A percentile compares a stretch with the other conserved stretches of the same genome.
Evolutionary conservation across 2,888 invertebrate genomes (phyloP).

Genomic region (Megalurothrips usitatus): DNA sequence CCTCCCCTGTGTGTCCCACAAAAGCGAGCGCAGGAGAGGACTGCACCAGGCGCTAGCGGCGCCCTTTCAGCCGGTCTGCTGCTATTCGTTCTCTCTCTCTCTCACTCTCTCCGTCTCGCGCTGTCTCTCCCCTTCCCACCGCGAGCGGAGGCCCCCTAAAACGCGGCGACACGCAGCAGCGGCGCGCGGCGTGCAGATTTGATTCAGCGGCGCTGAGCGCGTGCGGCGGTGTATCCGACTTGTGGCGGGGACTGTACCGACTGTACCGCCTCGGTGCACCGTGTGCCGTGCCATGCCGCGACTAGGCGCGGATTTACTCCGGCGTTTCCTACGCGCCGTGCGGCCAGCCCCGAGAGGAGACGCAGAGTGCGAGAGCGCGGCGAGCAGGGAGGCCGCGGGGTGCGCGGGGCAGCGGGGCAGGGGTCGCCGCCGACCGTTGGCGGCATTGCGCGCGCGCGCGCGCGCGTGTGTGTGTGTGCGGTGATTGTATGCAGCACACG

Average conservation of each 20-base stretch:
- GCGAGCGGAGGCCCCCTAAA: too few species aligned
- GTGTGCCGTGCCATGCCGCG: too few species aligned
- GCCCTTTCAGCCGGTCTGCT: too few species aligned
- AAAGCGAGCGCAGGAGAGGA: neutral
- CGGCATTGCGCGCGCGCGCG: neutral
- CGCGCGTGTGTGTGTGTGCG: neutral
- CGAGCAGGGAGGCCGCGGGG: slow-evolving; percentile 31
- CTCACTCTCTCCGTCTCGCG: slow-evolving; percentile 31
- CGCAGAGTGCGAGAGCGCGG: slow-evolving; percentile 31
- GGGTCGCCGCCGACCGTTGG: neutral
- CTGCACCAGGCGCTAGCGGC: too few species aligned
- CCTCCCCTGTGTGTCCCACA: neutral
- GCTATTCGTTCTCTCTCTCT: too few species aligned
- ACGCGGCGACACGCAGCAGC: too few species aligned
- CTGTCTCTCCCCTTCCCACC: slow-evolving; percentile 29
- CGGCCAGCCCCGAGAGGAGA: slow-evolving; percentile 32
- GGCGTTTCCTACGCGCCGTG: too few species aligned
- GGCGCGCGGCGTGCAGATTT: too few species aligned
- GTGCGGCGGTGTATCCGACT: too few species aligned
- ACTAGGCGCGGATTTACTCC: too few species aligned
- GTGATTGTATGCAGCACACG: neutral
- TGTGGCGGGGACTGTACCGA: too few species aligned
- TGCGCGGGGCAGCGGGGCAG: neutral
- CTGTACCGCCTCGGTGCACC: too few species aligned
- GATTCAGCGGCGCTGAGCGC: neutral